Base-by-base conservation (phyloP, 2,797 vertebrate genomes). In the Pangasius djambal region DNA sequence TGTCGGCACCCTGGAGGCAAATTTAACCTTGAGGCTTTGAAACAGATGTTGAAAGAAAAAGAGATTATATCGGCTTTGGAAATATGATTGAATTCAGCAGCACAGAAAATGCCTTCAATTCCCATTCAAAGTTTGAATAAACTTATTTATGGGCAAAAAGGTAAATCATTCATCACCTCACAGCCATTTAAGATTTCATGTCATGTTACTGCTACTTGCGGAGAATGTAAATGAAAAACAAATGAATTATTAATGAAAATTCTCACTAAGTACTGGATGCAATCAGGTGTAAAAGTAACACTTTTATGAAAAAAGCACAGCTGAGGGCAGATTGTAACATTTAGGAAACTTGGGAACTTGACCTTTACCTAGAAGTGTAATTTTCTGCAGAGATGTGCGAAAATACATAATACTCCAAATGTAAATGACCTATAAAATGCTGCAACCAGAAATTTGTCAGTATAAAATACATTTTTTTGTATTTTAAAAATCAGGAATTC, bases 21-120 rank as follows among this genome's bases (percentile, higher is more conserved):
- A 93, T 94, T 92, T 95, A 95, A 95, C 95, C 95, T 96, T 95
- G 94, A 94, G 90, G 92, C 92, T 93, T 91, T 78, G 79, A 88
- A 93, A 91, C 95, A 95, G 95, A 96, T 95, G 94, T 93, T 94
- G 92, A 91, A 86, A 94, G 87, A 90, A 89, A 88, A 86, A 86
- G 87, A 87, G 92, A 93, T 93, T 93, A 91, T 57, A 93, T 87
- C 90, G 67, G 92, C 91, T 92, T 93, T 92, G 75, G 91, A 94
- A 91, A 88, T 88, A 93, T 92, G 92, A 94, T 93, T 77, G 83
- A 87, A 88, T 69, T 77, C 63, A 77, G 70, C 77, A 78, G 77
- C 50, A 50, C 85, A 69, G 70, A 67, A 79, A 70, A 72, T 59
- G 59, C n/a, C 70, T 81, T 48, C 44, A 37, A n/a, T 89, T 86